Percentiles rank a stretch among this genome's conserved stretches.
phyloP scores from a whole-genome alignment of 2,113 vertebrate genomes.

The western clawed frog (Xenopus tropicalis) region DNA sequence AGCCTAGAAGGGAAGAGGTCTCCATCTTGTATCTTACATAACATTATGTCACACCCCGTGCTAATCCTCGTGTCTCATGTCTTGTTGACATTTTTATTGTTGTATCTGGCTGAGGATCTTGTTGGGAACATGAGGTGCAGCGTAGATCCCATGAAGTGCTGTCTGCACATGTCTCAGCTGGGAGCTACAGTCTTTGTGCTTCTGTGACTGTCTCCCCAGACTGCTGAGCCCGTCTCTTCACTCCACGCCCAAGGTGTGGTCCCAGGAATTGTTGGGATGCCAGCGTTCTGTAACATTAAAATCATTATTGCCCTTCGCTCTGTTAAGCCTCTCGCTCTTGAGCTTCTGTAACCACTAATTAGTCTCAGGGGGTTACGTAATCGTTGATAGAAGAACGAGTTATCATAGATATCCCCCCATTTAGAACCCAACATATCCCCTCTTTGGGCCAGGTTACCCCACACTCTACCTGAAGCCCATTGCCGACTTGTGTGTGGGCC shows the following conservation, averaged over 20 bases:
- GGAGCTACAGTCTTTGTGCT: conserved; percentile 13
- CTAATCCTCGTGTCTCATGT: background rate
- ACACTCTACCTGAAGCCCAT: too few species aligned
- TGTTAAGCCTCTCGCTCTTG: background rate
- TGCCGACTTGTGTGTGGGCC: too few species aligned
- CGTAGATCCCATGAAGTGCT: background rate
- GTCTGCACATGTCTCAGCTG: conserved; percentile 16
- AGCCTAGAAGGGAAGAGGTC: too few species aligned
- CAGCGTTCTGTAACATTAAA: background rate
- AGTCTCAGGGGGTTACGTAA: too few species aligned
- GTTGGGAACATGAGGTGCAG: background rate
- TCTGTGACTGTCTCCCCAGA: background rate
- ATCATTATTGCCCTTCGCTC: background rate
- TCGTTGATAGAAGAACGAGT: too few species aligned
- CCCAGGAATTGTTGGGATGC: background rate
- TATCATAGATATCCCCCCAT: too few species aligned
- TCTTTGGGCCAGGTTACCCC: too few species aligned
- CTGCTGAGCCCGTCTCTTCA: background rate
- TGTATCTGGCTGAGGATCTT: background rate
- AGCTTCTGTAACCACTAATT: too few species aligned
- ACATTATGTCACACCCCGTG: background rate
- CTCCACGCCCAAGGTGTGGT: conserved; percentile 14
- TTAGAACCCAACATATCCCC: too few species aligned
- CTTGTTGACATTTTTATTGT: background rate
- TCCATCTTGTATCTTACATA: too few species aligned